Evolutionary conservation across 2,113 vertebrate species (phyloP).

Genomic region (Salvelinus alpinus): DNA sequence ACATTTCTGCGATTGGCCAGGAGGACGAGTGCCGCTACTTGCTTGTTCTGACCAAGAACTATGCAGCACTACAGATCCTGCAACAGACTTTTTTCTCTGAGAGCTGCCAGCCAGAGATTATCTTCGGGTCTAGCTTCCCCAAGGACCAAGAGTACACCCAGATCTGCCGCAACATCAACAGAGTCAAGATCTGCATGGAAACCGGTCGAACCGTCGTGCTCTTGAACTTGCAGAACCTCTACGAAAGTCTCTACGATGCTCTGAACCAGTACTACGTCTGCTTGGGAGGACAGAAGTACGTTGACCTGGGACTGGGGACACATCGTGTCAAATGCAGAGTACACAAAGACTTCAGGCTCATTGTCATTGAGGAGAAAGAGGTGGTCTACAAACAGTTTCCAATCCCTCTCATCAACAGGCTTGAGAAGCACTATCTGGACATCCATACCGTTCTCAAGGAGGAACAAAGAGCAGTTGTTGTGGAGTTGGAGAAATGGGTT

Average conservation of each 20-base stretch:
- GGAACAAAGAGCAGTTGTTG: constrained; percentile 73
- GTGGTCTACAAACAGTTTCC: constrained; percentile 91
- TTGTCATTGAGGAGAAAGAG: constrained; percentile 92
- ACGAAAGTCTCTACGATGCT: constrained; percentile 96
- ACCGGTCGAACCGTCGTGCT: constrained; percentile 88
- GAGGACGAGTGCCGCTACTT: constrained; percentile 88
- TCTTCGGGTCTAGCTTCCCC: constrained; percentile 95
- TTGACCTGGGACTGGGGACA: constrained; percentile 92
- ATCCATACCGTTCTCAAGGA: constrained; percentile 80
- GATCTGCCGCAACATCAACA: constrained; percentile 93
- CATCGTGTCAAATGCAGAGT: constrained; percentile 96
- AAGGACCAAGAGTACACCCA: constrained; percentile 95
- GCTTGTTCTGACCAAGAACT: constrained; percentile 90
- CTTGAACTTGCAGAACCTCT: constrained; percentile 93
- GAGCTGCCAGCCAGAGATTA: constrained; percentile 85
- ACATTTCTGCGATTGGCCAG: constrained; percentile 74
- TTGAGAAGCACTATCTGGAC: constrained; percentile 96
- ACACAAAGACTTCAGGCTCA: constrained; percentile 84
- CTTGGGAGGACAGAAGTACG: constrained; percentile 92
- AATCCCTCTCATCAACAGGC: constrained; percentile 93
- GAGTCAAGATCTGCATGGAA: constrained; percentile 97
- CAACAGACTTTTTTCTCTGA: constrained; percentile 81
- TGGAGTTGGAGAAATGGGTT: constrained; percentile 79
- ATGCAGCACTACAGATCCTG: constrained; percentile 88
- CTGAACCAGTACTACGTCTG: constrained; percentile 96